A percentile compares a stretch with the other conserved stretches of the same genome.
phyloP scores from a whole-genome alignment of 2,113 vertebrate species.

The Heterotis niloticus region DNA sequence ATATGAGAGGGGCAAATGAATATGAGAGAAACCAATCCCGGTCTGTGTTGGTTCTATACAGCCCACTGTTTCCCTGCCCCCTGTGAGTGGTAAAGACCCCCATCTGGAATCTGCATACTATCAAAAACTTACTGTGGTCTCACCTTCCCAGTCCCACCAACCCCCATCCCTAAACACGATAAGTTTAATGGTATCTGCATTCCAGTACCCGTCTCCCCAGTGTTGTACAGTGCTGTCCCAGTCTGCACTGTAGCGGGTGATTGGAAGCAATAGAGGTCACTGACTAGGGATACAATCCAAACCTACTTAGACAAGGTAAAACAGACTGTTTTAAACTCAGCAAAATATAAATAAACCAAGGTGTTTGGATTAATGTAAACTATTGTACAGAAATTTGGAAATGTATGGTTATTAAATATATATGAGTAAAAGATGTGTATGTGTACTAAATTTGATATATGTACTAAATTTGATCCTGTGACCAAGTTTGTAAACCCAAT shows the following conservation, averaged over 20 bases:
- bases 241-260: slow-evolving; percentile 29
- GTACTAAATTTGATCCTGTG: too few relatives aligned
- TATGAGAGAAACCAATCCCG: slow-evolving; percentile 46
- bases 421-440: too few relatives aligned
- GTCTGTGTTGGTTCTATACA: slow-evolving; percentile 41
- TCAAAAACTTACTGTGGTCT: slow-evolving; percentile 29
- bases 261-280: background rate
- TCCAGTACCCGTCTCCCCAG: slow-evolving; percentile 61
- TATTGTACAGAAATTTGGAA: too few relatives aligned
- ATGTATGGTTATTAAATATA: too few relatives aligned
- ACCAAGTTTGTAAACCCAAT: too few relatives aligned
- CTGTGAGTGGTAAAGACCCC: slow-evolving; percentile 39
- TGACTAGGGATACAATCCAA: too few relatives aligned
- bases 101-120: slow-evolving; percentile 39
- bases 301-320: background rate
- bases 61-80: slow-evolving; percentile 48
- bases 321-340: background rate
- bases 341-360: background rate
- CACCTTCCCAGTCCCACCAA: background rate
- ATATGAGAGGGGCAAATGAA: slow-evolving; percentile 43
- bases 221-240: slow-evolving; percentile 36
- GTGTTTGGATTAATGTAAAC: too few relatives aligned
- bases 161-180: slow-evolving; percentile 47
- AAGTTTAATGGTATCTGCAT: slow-evolving; percentile 69
- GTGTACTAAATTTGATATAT: too few relatives aligned